Conservation (phyloP, 2,888 invertebrate genomes). For the Pollenia labialis region DNA sequence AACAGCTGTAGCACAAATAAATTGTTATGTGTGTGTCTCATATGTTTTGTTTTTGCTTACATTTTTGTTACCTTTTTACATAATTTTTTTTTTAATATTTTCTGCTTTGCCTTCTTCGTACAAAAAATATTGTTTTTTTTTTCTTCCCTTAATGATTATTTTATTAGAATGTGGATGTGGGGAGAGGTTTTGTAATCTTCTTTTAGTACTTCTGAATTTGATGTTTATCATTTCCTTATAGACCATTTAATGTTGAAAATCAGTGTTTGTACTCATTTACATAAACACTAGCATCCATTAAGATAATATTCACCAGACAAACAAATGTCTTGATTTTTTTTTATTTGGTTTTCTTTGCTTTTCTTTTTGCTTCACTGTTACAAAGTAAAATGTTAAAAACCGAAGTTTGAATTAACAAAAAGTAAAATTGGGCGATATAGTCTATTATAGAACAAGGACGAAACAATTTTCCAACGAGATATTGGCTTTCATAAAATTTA, state of each 20-base stretch:
- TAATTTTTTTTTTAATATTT: not conserved
- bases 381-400: no score
- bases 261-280: not conserved
- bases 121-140: not conserved
- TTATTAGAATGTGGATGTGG: not conserved
- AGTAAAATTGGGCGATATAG: no score
- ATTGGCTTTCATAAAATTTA: no score
- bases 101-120: not conserved
- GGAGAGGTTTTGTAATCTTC: conserved; percentile 1
- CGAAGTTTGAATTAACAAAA: no score
- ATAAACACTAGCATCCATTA: not conserved
- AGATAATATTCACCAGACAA: not conserved
- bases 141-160: conserved; percentile 8
- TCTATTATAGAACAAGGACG: no score
- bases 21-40: conserved; percentile 20
- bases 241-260: conserved; percentile 33
- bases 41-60: conserved; percentile 27
- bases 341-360: not conserved
- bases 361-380: no score
- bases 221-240: conserved; percentile 42
- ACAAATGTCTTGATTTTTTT: not conserved
- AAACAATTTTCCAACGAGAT: no score
- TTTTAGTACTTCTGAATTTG: conserved; percentile 14
- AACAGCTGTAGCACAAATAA: conserved; percentile 16
- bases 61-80: conserved; percentile 22